These are phyloP conservation scores for Cyanocitta stelleri DNA, from an alignment of 2,113 vertebrate genomes.

Conservation along the genomic window DNA sequence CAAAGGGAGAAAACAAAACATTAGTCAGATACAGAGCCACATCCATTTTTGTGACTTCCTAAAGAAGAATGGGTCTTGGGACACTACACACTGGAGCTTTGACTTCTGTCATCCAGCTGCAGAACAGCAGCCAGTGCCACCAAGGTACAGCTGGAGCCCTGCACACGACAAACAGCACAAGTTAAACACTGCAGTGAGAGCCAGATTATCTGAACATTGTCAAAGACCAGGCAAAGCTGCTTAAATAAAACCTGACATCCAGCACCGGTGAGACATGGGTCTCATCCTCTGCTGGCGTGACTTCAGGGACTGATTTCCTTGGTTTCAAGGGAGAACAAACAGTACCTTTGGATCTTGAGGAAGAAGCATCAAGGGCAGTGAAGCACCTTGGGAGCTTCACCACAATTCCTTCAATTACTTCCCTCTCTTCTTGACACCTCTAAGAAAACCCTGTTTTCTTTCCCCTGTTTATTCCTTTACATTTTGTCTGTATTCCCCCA, in stretches of 20 bases:
- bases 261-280: neutral
- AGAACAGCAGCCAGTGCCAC: neutral
- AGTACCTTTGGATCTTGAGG: neutral
- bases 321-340: neutral
- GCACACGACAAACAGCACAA: rapidly evolving
- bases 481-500: neutral
- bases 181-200: neutral
- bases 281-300: neutral
- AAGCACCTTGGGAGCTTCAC: neutral
- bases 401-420: neutral
- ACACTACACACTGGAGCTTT: neutral
- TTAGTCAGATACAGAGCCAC: neutral
- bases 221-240: neutral
- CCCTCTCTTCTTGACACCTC: neutral
- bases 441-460: neutral
- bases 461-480: neutral
- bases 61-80: too few species aligned
- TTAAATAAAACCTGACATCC: neutral
- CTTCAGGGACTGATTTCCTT: neutral
- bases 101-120: neutral
- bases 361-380: neutral
- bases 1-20: neutral
- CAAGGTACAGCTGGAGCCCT: neutral
- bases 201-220: neutral
- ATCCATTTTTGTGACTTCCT: neutral